Percentiles rank a stretch among this genome's conserved stretches.
Conservation (phyloP, 2,113 vertebrate genomes). For the Pristiophorus japonicus region DNA sequence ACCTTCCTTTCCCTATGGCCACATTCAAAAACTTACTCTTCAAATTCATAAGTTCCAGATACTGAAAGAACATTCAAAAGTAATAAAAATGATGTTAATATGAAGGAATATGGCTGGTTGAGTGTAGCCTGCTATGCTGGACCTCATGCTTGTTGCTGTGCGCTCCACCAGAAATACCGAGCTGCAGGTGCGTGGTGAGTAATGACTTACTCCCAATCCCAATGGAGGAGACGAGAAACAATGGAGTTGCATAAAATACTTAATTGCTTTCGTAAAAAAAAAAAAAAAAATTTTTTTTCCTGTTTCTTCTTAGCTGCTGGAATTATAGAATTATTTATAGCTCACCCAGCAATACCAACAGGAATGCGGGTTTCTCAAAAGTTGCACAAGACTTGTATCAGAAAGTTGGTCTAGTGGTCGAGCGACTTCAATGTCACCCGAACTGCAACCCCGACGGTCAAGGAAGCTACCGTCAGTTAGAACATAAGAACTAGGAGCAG, state of each 20-base stretch:
- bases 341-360: neutral
- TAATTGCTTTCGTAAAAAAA: neutral
- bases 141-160: neutral
- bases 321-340: neutral
- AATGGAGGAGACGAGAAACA: neutral
- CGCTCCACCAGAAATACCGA: neutral
- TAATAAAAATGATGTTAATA: neutral
- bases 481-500: no score
- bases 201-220: neutral
- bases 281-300: neutral
- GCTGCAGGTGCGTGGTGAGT: neutral
- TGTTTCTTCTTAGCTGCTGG: neutral
- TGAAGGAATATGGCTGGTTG: neutral
- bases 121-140: neutral
- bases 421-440: no score
- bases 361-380: neutral
- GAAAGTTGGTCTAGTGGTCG: no score
- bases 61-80: neutral
- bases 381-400: neutral
- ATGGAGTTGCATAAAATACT: neutral
- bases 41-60: neutral
- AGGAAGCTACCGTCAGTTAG: no score
- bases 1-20: neutral
- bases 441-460: no score
- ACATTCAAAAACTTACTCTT: neutral